These are phyloP conservation scores for Spea bombifrons DNA, from an alignment of 2,113 vertebrate genomes.

Conservation along the genomic window DNA sequence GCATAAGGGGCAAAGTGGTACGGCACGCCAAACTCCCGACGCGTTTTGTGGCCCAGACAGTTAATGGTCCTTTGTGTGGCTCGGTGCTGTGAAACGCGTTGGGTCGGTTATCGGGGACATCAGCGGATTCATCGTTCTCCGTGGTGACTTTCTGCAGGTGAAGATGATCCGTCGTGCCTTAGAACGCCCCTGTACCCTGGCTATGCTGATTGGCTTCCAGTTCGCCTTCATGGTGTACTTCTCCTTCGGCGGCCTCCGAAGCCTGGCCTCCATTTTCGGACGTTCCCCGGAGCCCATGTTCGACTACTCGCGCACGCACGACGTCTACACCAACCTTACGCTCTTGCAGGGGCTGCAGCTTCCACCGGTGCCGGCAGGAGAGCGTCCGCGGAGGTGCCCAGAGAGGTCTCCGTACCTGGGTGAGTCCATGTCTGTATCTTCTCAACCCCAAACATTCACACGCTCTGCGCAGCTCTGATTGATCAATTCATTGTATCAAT, in stretches of 20 bases:
- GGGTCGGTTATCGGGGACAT: too few species aligned
- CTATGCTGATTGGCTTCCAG: conserved; percentile 88
- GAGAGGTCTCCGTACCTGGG: conserved; percentile 28
- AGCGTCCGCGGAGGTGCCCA: conserved; percentile 9
- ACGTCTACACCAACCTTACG: conserved; percentile 83
- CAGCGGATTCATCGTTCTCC: too few species aligned
- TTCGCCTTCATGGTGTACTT: conserved; percentile 93
- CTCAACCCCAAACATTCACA: too few species aligned
- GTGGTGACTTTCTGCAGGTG: conserved; percentile 7
- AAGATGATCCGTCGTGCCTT: conserved; percentile 67
- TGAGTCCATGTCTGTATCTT: neutral
- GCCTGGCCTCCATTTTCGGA: conserved; percentile 81
- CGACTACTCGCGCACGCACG: conserved; percentile 86
- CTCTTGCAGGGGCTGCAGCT: neutral
- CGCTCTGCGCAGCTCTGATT: too few species aligned
- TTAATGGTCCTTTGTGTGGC: too few species aligned
- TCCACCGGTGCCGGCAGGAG: neutral
- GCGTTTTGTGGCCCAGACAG: too few species aligned
- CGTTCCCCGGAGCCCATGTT: conserved; percentile 75
- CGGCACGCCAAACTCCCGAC: too few species aligned
- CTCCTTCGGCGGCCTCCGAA: conserved; percentile 86
- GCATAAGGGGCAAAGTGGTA: too few species aligned
- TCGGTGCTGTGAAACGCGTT: too few species aligned
- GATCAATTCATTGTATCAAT: neutral
- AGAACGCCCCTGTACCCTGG: conserved; percentile 82